Conservation (phyloP, 2,888 invertebrate species). For the Leptura quadrifasciata region DNA sequence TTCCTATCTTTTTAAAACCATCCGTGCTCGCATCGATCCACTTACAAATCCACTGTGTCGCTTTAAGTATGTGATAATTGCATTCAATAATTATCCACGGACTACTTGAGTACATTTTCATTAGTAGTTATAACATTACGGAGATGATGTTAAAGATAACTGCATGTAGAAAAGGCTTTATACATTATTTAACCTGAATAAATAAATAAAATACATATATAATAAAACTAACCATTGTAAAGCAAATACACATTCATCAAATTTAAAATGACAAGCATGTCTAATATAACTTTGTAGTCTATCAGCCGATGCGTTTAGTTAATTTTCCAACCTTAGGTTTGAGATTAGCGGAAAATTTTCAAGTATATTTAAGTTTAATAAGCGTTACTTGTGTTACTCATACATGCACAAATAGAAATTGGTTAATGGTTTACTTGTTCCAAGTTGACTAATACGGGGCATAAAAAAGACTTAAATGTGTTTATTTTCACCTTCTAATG, state of each 20-base stretch:
- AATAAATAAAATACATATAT: conserved; percentile 24
- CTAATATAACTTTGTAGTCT: conserved; percentile 36
- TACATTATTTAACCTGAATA: conserved; percentile 13
- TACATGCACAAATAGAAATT: too few species aligned
- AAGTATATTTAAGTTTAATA: neutral
- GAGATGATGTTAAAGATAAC: conserved; percentile 29
- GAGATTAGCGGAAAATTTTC: neutral
- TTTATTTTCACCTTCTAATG: too few species aligned
- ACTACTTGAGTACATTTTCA: conserved; percentile 20
- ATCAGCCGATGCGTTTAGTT: conserved; percentile 29
- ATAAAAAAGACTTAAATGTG: too few species aligned
- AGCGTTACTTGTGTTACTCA: too few species aligned
- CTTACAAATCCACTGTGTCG: neutral
- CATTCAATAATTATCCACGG: conserved; percentile 33
- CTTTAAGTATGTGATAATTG: conserved; percentile 11
- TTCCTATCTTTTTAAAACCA: neutral
- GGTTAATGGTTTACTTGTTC: too few species aligned
- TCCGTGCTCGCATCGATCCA: neutral
- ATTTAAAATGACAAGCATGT: conserved; percentile 44
- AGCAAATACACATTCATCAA: conserved; percentile 42
- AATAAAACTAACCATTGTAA: conserved; percentile 27
- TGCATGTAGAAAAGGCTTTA: conserved; percentile 27
- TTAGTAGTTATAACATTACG: conserved; percentile 24
- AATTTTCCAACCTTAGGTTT: neutral
- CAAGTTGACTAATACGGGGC: too few species aligned